Conservation (phyloP, 53 echinoderm and acorn worm species). For the Apostichopus leukothele region DNA sequence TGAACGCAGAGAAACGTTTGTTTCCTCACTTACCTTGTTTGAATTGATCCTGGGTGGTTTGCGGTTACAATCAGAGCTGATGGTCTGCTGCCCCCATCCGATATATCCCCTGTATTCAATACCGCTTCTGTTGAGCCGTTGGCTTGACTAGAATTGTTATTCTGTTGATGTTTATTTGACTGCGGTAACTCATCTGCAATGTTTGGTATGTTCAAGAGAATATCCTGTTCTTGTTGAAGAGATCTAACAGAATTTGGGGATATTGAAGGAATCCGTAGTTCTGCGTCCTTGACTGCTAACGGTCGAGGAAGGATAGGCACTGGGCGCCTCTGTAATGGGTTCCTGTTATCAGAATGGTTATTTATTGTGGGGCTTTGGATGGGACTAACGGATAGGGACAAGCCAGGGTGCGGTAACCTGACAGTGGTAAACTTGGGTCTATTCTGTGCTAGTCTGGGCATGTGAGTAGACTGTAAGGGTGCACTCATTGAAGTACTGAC, state of each 20-base stretch:
- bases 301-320: constrained; percentile 21
- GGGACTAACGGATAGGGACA: constrained; percentile 9
- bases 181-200: constrained; percentile 30
- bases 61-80: too few species aligned
- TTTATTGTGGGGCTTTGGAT: not conserved
- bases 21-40: not conserved
- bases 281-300: constrained; percentile 4
- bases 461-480: not conserved
- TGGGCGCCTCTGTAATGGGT: not conserved
- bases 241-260: constrained; percentile 47
- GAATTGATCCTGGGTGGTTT: not conserved
- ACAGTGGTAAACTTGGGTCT: constrained; percentile 24
- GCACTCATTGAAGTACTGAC: not conserved
- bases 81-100: not conserved
- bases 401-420: constrained; percentile 17
- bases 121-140: not conserved
- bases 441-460: not conserved
- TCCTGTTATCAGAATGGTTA: not conserved
- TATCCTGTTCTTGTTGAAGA: constrained; percentile 8
- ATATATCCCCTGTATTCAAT: not conserved
- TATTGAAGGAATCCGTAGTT: constrained; percentile 40
- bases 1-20: too few species aligned
- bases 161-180: not conserved
- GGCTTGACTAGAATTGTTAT: not conserved
- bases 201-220: constrained; percentile 29